Base-by-base conservation (phyloP, 2,113 vertebrate genomes). In the Petrocephalus zakoni region DNA sequence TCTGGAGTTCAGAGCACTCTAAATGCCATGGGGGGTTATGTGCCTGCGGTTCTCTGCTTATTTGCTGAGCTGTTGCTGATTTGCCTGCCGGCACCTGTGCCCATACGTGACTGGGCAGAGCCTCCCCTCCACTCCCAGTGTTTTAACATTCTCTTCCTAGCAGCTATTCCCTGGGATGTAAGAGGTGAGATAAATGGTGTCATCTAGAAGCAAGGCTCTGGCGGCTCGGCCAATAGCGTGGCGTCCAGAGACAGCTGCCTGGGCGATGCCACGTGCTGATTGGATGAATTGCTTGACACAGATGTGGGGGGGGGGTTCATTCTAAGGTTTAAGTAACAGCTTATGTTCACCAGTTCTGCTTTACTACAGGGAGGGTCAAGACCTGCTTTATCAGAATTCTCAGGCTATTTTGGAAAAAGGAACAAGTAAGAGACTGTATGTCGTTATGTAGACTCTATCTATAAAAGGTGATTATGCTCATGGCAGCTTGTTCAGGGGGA, bases 21-120 rank as follows among this genome's bases (percentile, higher is more conserved):
- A 64, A 42, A 34, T 29, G 91, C 88, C 89, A 88, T 75, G 4
- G 85, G 91, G 90, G 21, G 10, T 47, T 21, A 46, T 22, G 11
- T 10, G 0, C 37, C 9, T 83, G 42, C 46, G 82, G 61, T 85
- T 29, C 29, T 85, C 15, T 72, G 56, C 53, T 56, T 6, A 13
- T 85, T 88, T 58, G 78, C 46, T 25, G 89, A 92, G 87, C 58
- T 91, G 90, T 88, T 92, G 92, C 93, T 94, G 92, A 95, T 93
- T 94, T 93, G 93, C 91, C 92, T 92, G 58, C 89, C 91, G 92
- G 92, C 90, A 92, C 86, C 91, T 94, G 89, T 93, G 56, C 87
- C 89, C 92, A 91, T 90, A 93, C 93, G 93, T 93, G 92, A 94
- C 91, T 92, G 92, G 91, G 91, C 93, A 94, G 91, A 91, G 9